These are phyloP conservation scores for Parapsyche elsis DNA, from an alignment of 1,140 invertebrate species.

Conservation along the genomic window DNA sequence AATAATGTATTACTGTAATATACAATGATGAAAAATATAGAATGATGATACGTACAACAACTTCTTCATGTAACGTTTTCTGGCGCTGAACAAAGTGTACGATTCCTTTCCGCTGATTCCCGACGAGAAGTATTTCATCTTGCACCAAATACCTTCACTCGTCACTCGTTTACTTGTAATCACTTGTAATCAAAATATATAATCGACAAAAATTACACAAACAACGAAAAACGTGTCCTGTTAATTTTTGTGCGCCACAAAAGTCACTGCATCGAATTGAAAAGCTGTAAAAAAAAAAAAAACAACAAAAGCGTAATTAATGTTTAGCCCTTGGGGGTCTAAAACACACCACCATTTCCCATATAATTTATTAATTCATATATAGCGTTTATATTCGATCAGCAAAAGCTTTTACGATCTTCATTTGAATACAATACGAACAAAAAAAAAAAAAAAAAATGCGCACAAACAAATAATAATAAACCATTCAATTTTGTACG, in stretches of 20 bases:
- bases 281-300: too few species aligned
- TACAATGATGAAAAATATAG: conserved; percentile 48
- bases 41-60: conserved; percentile 65
- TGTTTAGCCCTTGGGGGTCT: neutral
- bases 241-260: too few species aligned
- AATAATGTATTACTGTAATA: neutral
- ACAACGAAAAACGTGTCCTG: too few species aligned
- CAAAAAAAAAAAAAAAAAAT: too few species aligned
- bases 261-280: too few species aligned
- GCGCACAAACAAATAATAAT: neutral
- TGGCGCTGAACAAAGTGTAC: conserved; percentile 64
- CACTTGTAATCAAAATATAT: neutral
- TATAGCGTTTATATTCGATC: conserved; percentile 3
- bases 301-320: too few species aligned
- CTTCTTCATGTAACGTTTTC: conserved; percentile 69
- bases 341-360: neutral
- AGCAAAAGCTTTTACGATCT: conserved; percentile 25
- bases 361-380: neutral
- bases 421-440: conserved; percentile 25
- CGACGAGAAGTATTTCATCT: conserved; percentile 67
- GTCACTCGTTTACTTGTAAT: neutral
- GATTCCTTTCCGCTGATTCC: conserved; percentile 64
- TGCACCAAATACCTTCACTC: conserved; percentile 50
- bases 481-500: conserved; percentile 15
- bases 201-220: neutral